Conservation (phyloP, 2,888 invertebrate genomes). For the Caenorhabditis sp. region DNA sequence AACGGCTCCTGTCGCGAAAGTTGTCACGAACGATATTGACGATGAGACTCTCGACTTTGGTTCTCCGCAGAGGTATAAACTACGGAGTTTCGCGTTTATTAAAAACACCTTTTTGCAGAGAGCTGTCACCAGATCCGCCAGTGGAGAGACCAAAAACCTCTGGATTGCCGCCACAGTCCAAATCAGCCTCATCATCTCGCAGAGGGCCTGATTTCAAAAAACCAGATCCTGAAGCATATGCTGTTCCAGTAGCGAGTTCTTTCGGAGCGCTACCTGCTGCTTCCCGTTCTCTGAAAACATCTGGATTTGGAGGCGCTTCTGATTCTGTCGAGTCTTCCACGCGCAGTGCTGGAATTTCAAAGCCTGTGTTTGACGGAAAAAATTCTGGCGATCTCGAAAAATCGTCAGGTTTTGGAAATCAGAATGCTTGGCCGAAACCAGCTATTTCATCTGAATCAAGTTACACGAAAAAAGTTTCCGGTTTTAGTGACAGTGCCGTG, state of each 20-base stretch:
- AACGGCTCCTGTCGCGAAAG: background rate
- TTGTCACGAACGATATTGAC: background rate
- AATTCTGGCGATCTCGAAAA: too few relatives aligned
- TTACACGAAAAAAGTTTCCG: background rate
- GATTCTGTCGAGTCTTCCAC: background rate
- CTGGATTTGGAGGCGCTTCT: background rate
- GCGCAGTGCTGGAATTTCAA: background rate
- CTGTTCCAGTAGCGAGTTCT: background rate
- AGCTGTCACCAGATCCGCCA: conserved; percentile 17
- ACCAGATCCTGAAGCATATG: background rate
- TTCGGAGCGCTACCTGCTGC: background rate
- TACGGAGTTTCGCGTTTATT: background rate
- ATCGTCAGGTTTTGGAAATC: too few relatives aligned
- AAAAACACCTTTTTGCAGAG: background rate
- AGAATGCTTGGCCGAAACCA: too few relatives aligned
- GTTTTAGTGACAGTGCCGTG: background rate
- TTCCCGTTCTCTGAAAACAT: background rate
- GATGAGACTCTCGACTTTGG: conserved; percentile 25
- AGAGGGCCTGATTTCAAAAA: conserved; percentile 3
- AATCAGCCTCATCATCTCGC: conserved; percentile 9
- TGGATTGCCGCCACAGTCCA: conserved; percentile 5
- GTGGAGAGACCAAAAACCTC: background rate
- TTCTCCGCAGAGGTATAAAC: background rate
- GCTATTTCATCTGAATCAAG: too few relatives aligned
- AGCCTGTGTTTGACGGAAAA: too few relatives aligned